Evolutionary conservation across 2,113 vertebrate genomes (phyloP).

Genomic region (Oryzias curvinotus): DNA sequence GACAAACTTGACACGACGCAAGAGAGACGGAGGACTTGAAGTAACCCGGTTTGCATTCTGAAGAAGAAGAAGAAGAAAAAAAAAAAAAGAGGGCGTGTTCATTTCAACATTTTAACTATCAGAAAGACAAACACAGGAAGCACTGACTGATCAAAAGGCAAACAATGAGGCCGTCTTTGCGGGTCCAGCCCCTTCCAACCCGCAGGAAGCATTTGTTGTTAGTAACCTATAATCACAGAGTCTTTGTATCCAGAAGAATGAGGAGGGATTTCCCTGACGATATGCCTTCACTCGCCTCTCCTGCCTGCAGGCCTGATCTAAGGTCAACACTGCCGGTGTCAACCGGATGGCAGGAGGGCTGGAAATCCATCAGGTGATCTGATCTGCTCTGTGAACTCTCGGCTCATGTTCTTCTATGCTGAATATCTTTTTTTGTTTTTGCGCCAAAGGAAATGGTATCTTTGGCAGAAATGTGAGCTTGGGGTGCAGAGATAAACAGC

Average conservation of each 20-base stretch:
- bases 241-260: conserved; percentile 66
- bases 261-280: conserved; percentile 67
- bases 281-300: conserved; percentile 63
- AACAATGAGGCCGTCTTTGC: conserved; percentile 60
- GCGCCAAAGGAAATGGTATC: conserved; percentile 54
- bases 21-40: conserved; percentile 81
- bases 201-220: conserved; percentile 68
- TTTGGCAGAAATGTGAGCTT: conserved; percentile 28
- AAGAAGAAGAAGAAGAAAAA: conserved; percentile 23
- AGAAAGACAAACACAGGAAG: conserved; percentile 62
- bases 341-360: conserved; percentile 56
- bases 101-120: conserved; percentile 33
- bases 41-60: conserved; percentile 86
- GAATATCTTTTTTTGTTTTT: conserved; percentile 13
- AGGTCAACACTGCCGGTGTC: conserved; percentile 51
- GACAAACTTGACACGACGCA: conserved; percentile 79
- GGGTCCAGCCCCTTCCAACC: conserved; percentile 33
- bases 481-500: conserved; percentile 42
- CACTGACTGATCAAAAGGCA: conserved; percentile 51
- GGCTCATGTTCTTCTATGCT: conserved; percentile 40
- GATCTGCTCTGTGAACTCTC: conserved; percentile 40
- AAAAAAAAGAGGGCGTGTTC: conserved; percentile 37
- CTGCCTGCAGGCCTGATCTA: conserved; percentile 61
- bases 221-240: conserved; percentile 65
- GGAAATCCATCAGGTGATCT: conserved; percentile 59